Evolutionary conservation across 2,888 invertebrate genomes (phyloP).

Genomic region (Liodrosophila aerea): DNA sequence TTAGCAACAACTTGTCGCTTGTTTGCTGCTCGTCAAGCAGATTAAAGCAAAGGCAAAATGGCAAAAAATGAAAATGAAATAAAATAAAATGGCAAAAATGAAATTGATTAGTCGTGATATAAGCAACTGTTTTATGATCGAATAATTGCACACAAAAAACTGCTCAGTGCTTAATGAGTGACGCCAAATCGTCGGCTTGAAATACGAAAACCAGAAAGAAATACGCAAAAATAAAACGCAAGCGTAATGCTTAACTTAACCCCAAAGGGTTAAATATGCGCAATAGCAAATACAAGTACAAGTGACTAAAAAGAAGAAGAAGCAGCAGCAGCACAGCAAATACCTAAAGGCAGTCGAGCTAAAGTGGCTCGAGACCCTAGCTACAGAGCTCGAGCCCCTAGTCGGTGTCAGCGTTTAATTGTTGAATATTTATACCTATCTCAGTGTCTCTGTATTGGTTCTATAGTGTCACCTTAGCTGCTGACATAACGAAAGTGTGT

Average conservation of each 20-base stretch:
- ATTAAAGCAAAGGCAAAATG: slow-evolving; percentile 20
- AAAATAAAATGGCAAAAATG: neutral
- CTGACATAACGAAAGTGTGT: slow-evolving; percentile 48
- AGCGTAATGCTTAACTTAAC: slow-evolving; percentile 74
- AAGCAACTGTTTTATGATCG: slow-evolving; percentile 31
- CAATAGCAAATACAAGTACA: slow-evolving; percentile 57
- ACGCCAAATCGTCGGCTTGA: neutral
- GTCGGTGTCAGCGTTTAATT: slow-evolving; percentile 47
- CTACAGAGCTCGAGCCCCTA: slow-evolving; percentile 4
- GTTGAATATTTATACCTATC: slow-evolving; percentile 68
- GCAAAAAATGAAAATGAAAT: neutral
- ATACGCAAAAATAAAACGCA: slow-evolving; percentile 48
- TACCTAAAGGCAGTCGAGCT: slow-evolving; percentile 16
- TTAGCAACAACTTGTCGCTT: slow-evolving; percentile 40
- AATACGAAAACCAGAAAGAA: slow-evolving; percentile 2
- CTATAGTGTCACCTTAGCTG: slow-evolving; percentile 65
- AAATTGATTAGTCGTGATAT: slow-evolving; percentile 47
- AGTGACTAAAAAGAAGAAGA: slow-evolving; percentile 28
- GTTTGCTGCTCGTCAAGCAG: slow-evolving; percentile 16
- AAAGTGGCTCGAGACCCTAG: neutral
- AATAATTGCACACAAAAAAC: slow-evolving; percentile 14
- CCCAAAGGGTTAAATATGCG: slow-evolving; percentile 72
- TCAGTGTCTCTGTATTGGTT: slow-evolving; percentile 20
- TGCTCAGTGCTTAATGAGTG: too few relatives aligned
- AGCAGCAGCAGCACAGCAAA: slow-evolving; percentile 13